These are phyloP conservation scores for Danaus chrysippus DNA, from an alignment of 2,888 invertebrate genomes.

Conservation along the genomic window DNA sequence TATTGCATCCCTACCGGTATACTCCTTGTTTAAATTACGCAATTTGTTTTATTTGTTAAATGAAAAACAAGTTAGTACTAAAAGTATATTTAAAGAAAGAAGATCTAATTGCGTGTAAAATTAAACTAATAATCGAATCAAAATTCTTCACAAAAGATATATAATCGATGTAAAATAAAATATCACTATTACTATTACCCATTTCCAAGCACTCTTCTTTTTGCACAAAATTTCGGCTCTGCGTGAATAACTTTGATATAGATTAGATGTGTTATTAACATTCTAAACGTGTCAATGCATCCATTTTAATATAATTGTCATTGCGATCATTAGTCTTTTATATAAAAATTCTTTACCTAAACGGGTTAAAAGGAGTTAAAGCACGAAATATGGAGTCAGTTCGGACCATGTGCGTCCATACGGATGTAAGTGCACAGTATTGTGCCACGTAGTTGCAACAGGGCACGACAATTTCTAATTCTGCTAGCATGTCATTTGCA, in stretches of 20 bases:
- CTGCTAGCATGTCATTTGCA: constrained; percentile 46
- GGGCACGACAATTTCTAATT: constrained; percentile 59
- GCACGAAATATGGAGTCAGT: constrained; percentile 57
- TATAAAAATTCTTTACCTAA: not conserved
- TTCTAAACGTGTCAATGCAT: not conserved
- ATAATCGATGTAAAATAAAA: too few relatives aligned
- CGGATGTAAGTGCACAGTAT: constrained; percentile 34
- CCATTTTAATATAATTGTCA: constrained; percentile 14
- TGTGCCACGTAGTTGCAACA: constrained; percentile 38
- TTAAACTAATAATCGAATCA: too few relatives aligned
- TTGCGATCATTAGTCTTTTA: constrained; percentile 11
- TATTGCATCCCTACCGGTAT: constrained; percentile 29
- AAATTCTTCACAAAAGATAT: too few relatives aligned
- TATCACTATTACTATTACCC: too few relatives aligned
- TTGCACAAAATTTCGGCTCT: too few relatives aligned
- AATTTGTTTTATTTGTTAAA: constrained; percentile 21
- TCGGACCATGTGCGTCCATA: constrained; percentile 47
- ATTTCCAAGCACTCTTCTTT: too few relatives aligned
- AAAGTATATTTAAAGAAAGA: not conserved
- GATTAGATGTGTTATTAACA: too few relatives aligned
- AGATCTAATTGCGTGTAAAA: too few relatives aligned
- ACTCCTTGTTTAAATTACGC: constrained; percentile 43
- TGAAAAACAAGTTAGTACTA: not conserved
- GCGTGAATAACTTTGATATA: too few relatives aligned
- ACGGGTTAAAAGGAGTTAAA: constrained; percentile 25